phyloP scores from a whole-genome alignment of 2,888 invertebrate species.

The Rhagium mordax region DNA sequence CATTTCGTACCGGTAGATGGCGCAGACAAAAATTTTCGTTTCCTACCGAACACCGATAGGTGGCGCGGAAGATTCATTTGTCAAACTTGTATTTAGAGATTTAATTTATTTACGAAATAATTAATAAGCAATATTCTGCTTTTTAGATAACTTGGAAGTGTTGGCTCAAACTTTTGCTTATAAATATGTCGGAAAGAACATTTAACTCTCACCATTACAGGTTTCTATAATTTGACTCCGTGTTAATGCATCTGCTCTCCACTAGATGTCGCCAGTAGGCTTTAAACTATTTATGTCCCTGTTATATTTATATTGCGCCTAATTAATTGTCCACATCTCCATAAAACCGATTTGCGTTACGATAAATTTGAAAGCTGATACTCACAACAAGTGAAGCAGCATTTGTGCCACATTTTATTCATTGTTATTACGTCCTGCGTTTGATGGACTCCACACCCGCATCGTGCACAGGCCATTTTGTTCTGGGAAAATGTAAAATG shows the following conservation, averaged over 20 bases:
- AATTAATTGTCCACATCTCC: neutral
- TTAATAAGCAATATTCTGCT: too few relatives aligned
- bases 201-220: too few relatives aligned
- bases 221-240: neutral
- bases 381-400: constrained; percentile 62
- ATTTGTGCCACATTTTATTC: constrained; percentile 62
- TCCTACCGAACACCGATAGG: too few relatives aligned
- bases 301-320: neutral
- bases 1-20: too few relatives aligned
- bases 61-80: too few relatives aligned
- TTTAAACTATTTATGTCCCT: neutral
- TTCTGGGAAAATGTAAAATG: neutral
- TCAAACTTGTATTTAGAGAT: too few relatives aligned
- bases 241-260: neutral
- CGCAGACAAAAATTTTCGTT: too few relatives aligned
- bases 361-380: constrained; percentile 25
- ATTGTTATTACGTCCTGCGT: constrained; percentile 57
- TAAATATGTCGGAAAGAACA: too few relatives aligned
- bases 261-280: neutral
- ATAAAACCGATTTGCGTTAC: neutral
- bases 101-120: too few relatives aligned
- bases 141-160: too few relatives aligned
- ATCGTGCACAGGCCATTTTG: constrained; percentile 57
- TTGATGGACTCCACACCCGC: constrained; percentile 56
- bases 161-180: too few relatives aligned